These are phyloP conservation scores for Shinisaurus crocodilurus DNA, from an alignment of 2,113 vertebrate species.

Conservation along the genomic window DNA sequence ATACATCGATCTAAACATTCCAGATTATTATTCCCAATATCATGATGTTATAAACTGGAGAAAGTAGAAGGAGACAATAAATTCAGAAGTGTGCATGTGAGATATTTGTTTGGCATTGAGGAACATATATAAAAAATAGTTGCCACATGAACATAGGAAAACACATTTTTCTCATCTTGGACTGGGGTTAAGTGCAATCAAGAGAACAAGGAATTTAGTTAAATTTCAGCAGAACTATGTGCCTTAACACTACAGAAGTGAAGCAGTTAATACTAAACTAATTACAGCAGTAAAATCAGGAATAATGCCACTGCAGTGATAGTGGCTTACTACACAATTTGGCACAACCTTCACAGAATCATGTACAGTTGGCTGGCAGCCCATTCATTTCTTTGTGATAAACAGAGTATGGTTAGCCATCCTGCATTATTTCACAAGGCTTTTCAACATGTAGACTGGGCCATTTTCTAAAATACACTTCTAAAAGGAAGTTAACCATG, in stretches of 20 bases:
- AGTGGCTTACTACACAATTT: neutral
- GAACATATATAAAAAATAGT: neutral
- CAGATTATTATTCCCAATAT: neutral
- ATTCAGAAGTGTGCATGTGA: neutral
- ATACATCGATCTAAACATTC: neutral
- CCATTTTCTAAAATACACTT: neutral
- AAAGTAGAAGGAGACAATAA: neutral
- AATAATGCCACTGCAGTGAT: neutral
- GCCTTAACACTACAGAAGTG: neutral
- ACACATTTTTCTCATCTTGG: neutral
- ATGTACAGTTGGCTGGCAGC: neutral
- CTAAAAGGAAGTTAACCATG: neutral
- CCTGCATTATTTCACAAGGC: neutral
- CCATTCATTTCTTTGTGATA: neutral
- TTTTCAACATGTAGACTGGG: neutral
- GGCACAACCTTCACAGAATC: neutral
- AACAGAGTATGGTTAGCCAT: neutral
- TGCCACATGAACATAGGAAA: neutral
- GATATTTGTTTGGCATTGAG: neutral
- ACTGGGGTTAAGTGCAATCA: neutral
- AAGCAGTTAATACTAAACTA: neutral
- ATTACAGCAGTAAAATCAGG: neutral
- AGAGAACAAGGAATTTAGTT: neutral
- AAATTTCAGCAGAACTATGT: neutral
- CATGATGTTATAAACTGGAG: neutral